Evolutionary conservation across 64 coral and sea anemone genomes (phyloP).

Genomic region (Stylophora pistillata): DNA sequence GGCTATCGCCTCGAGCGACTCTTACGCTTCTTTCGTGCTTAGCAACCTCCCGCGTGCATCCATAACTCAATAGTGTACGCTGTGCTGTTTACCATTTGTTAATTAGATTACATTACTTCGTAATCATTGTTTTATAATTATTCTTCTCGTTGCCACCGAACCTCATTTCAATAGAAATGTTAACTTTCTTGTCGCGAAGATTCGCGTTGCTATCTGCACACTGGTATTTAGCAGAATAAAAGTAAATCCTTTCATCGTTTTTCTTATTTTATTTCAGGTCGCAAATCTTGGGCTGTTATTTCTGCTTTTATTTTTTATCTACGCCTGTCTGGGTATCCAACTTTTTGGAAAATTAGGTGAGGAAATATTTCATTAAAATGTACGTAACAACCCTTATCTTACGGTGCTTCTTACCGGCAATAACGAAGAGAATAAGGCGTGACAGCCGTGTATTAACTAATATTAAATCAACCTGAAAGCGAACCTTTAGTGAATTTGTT

Average conservation of each 20-base stretch:
- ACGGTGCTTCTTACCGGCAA: not conserved
- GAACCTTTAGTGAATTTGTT: no score
- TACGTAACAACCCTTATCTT: no score
- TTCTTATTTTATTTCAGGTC: constrained; percentile 64
- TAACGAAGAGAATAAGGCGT: not conserved
- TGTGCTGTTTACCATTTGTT: no score
- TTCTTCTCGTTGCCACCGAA: not conserved
- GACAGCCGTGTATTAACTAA: no score
- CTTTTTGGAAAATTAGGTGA: constrained; percentile 91
- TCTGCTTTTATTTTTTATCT: constrained; percentile 93
- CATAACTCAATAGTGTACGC: no score
- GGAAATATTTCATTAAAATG: not conserved
- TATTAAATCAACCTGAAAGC: no score
- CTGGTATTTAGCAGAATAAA: no score
- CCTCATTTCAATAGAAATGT: not conserved
- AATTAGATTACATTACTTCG: not conserved
- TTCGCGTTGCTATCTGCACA: no score
- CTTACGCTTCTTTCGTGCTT: no score
- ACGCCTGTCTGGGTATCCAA: constrained; percentile 95
- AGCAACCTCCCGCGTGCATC: no score
- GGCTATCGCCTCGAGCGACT: no score
- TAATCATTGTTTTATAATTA: not conserved
- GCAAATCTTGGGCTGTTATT: constrained; percentile 94
- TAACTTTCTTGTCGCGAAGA: not conserved
- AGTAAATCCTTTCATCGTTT: not conserved